Evolutionary conservation across 2,797 vertebrate genomes (phyloP), one percentile per base, ranked within the genome.

Genomic region (Syngnathus acus): DNA sequence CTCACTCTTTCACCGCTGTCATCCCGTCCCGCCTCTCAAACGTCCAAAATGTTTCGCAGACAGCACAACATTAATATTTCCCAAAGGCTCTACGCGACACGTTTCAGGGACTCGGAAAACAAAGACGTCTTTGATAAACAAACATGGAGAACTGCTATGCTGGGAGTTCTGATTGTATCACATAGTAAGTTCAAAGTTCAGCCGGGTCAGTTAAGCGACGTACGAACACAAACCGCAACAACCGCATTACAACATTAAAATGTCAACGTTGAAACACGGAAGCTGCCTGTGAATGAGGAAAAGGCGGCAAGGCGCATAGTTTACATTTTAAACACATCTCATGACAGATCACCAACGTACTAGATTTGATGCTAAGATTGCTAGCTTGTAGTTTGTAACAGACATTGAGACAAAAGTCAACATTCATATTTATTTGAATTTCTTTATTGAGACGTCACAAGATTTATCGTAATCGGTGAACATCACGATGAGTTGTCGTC

Each of bases 21-120:
- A 62, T 21, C 45, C 65, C 62, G 63, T 72, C 73, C 47, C 17
- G 7, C 74, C 64, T 68, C 64, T 65, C 74, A 84, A 73, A 82
- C 78, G 82, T 80, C 64, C 17, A 72, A 73, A 76, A 75, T 65
- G 62, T 65, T 64, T 58, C 37, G 51, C 70, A 65, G 48, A 39
- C 51, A 70, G 19, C 65, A 69, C 65, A 68, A 26, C 81, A 84
- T 82, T 3, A 86, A 86, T 78, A 82, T 86, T 86, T 76, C 78
- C 64, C 16, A 26, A 6, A 67, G 26, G 63, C 69, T 70, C 77
- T 63, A 68, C 68, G 64, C 74, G 60, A 69, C 51, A 72, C 64
- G 17, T 64, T 62, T 65, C 60, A 42, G n/a, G 13, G 51, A 32
- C 32, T 32, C 32, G 2, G 2, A 32, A 32, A 32, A 32, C 53